Base-by-base conservation (phyloP, 30 jellyfish, hydroid and myxozoan species). In the Hydra vulgaris region DNA sequence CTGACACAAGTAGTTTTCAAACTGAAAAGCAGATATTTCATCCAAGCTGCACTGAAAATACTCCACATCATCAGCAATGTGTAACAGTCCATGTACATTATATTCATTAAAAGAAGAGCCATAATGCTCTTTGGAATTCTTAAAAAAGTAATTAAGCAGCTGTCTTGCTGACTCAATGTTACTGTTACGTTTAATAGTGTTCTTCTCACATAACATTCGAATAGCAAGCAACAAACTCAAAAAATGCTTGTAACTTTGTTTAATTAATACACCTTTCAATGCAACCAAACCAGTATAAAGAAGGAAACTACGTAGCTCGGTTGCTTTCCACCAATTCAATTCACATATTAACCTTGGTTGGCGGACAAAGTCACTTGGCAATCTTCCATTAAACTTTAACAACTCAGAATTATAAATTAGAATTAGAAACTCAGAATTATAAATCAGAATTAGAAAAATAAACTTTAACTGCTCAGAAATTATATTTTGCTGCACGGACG, bases 241-340 rank as follows among this genome's bases (percentile, higher is more conserved):
- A 76, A 84, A 66, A 72, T 84, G 87, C 20, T 54, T 69, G 74
- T 69, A 76, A 12, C 27, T n/a, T n/a, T 5, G 61, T 75, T 22
- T 26, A 75, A n/a, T 70, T 25, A 73, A 40, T 27, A 67, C 61
- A 18, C 81, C 76, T 76, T 84, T 84, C 26, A 74, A 84, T 18
- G 72, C 92, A 71, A 77, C 66, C 25, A 78, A 70, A 18, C 92
- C 87, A 84, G 86, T 67, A 70, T 84, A 82, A 53, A 82, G 67
- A 21, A 84, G 78, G 83, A 78, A 61, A 61, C 76, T 70, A 69
- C 94, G 69, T 17, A 84, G 79, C 53, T 84, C 94, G 5, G 94
- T 84, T 70, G 94, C 94, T 73, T 84, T 84, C 94, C 94, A 84
- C 24, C 83, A 26, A 52, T 78, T 82, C 15, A 73, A 54, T 66